Conservation (phyloP, 2,888 invertebrate genomes). For the Oscheius sp. region DNA sequence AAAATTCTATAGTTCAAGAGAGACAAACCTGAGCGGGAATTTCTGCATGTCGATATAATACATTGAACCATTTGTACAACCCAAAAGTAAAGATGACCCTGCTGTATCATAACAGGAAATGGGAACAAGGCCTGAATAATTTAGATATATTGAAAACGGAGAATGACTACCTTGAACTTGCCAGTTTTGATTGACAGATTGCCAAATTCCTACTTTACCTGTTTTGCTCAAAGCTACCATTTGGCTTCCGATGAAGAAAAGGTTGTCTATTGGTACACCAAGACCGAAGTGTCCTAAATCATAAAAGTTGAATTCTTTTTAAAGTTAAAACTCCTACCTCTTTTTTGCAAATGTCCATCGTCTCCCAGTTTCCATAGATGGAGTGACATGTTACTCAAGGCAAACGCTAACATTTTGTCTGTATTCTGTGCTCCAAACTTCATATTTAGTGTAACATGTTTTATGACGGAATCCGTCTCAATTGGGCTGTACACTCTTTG, state of each 20-base stretch:
- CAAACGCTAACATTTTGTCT: slow-evolving; percentile 69
- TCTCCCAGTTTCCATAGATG: slow-evolving; percentile 78
- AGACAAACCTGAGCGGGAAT: slow-evolving; percentile 77
- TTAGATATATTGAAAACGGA: background rate
- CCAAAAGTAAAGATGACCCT: slow-evolving; percentile 87
- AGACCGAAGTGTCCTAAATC: slow-evolving; percentile 63
- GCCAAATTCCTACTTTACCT: slow-evolving; percentile 98
- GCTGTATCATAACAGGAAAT: slow-evolving; percentile 96
- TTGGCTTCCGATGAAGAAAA: slow-evolving; percentile 97
- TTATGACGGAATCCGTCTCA: slow-evolving; percentile 88
- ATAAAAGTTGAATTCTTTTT: background rate
- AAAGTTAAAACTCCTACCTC: slow-evolving; percentile 17
- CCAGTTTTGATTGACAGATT: slow-evolving; percentile 98
- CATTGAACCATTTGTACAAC: slow-evolving; percentile 87
- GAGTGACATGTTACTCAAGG: slow-evolving; percentile 60
- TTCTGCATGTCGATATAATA: slow-evolving; percentile 92
- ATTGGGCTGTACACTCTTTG: slow-evolving; percentile 93
- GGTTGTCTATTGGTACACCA: slow-evolving; percentile 87
- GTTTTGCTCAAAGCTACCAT: slow-evolving; percentile 92
- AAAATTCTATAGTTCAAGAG: slow-evolving; percentile 74
- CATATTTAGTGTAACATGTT: slow-evolving; percentile 88
- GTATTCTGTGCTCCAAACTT: slow-evolving; percentile 45
- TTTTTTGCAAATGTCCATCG: slow-evolving; percentile 75
- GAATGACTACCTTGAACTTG: slow-evolving; percentile 77
- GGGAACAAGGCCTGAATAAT: slow-evolving; percentile 84